Base-by-base conservation (phyloP, 2,797 vertebrate genomes). In the Alca torda region DNA sequence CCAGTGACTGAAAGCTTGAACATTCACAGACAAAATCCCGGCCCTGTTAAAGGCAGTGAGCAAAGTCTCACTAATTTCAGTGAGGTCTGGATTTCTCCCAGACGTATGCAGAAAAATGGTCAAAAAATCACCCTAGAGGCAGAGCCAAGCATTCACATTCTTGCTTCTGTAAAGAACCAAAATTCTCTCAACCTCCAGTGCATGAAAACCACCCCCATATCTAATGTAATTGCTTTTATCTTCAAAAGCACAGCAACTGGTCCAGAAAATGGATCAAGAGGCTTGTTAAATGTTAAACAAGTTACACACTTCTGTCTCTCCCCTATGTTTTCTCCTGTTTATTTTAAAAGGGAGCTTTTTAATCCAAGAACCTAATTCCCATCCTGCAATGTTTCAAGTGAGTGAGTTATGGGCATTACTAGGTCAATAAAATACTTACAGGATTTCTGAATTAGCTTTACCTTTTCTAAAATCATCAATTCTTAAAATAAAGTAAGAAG, bases 231-330 rank as follows among this genome's bases (percentile, higher is more conserved):
- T 84, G 41, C 68, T 94, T 95, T 86, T 88, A 82, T 92, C 89
- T 96, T 96, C 92, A 94, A 97, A 96, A 96, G 50, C 64, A 70
- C 45, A 37, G 85, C 80, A 97, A 83, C 63, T 24, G 41, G 69
- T 94, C 92, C 90, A 96, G 92, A 90, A 96, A 97, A 92, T 0
- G 39, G 90, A 95, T 90, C 85, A 87, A 88, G 89, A 93, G 85
- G 33, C 83, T 97, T 96, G 87, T 94, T 97, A 96, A 96, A 97
- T 76, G 79, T 96, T 96, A 96, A 96, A 95, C 93, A 96, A 97
- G 93, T 87, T 96, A 93, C 57, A 64, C 89, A 93, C 61, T 89
- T 93, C 88, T 91, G 70, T 83, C 79, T 93, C 53, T 91, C 84
- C 67, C 56, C 30, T 84, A 31, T 69, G 87, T 92, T 96, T 86